phyloP scores from a whole-genome alignment of 2,113 vertebrate species.

The Onychorhynchus coronatus region DNA sequence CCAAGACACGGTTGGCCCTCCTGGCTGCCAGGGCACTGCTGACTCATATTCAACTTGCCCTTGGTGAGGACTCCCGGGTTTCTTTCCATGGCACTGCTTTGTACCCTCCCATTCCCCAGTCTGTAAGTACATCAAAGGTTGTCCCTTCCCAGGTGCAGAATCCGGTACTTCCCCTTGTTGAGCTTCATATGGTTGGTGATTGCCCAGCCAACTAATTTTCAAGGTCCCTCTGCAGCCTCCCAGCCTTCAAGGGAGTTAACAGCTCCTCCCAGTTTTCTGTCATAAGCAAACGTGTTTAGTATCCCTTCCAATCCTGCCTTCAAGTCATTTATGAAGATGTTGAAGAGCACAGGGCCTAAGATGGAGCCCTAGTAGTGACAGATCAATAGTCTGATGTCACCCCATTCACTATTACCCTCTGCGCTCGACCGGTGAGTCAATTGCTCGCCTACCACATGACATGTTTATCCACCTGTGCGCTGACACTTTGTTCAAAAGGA shows the following conservation, averaged over 20 bases:
- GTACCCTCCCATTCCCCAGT: background rate
- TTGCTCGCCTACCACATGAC: background rate
- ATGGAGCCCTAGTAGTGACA: background rate
- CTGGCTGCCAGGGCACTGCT: background rate
- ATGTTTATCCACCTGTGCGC: background rate
- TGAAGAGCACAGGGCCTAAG: background rate
- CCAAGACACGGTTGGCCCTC: background rate
- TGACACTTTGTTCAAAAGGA: background rate
- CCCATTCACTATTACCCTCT: background rate
- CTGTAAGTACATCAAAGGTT: background rate
- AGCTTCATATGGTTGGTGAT: background rate
- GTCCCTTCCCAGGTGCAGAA: background rate
- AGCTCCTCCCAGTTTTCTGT: background rate
- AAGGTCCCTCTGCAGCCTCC: background rate
- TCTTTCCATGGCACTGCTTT: background rate
- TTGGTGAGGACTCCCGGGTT: background rate
- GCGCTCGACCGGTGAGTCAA: background rate
- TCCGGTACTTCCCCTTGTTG: background rate
- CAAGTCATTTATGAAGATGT: background rate
- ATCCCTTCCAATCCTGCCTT: background rate
- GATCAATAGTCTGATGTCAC: background rate
- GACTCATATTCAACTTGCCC: background rate
- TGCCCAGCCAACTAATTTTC: background rate
- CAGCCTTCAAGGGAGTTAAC: too few relatives aligned
- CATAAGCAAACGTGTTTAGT: background rate